Evolutionary conservation across 2,797 vertebrate species (phyloP), one percentile per base, ranked within the genome.

Genomic region (Chloroceryle amazona): DNA sequence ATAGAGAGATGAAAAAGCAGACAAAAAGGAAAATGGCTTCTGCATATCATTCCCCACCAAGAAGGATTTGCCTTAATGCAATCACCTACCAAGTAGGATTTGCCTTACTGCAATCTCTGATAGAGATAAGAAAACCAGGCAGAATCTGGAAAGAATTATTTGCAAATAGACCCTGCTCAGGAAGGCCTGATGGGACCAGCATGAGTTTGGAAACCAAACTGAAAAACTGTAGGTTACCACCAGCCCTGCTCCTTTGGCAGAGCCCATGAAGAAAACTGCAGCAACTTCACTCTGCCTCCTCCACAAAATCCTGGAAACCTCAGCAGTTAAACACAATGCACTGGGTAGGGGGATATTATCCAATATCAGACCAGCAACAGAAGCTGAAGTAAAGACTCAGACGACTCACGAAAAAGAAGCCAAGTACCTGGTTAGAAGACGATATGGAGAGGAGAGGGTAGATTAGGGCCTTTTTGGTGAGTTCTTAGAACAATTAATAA

Each of bases 1-100:
- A 84, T 66, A 88, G 90, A 51, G 95, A 94, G 89, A 96, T 84
- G 79, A 95, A 95, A 96, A 94, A 70, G 57, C 46, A 85, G 81
- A n/a, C 6, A 11, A 51, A 90, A 91, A 86, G 72, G 44, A 91
- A 94, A 96, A 96, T 39, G 85, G 73, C 37, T 96, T 55, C 62
- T 60, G 47, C 2, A 2, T 76, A 73, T 90, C 93, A 81, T 73
- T 94, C 82, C 93, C 90, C 73, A 89, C 93, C 76, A 94, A 86
- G 93, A 91, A 76, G 55, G 58, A 75, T 86, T 86, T 90, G 70
- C 87, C 93, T 90, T 95, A 85, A 84, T 62, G 55, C 76, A 90
- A 21, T 47, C 22, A 11, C 93, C 90, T 70, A 86, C 93, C 76
- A 94, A 86, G 93, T 88, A 76, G 55, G 55, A 75, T 86, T 86